Conservation (phyloP, 2,888 invertebrate species). For the Rotaria sp. region DNA sequence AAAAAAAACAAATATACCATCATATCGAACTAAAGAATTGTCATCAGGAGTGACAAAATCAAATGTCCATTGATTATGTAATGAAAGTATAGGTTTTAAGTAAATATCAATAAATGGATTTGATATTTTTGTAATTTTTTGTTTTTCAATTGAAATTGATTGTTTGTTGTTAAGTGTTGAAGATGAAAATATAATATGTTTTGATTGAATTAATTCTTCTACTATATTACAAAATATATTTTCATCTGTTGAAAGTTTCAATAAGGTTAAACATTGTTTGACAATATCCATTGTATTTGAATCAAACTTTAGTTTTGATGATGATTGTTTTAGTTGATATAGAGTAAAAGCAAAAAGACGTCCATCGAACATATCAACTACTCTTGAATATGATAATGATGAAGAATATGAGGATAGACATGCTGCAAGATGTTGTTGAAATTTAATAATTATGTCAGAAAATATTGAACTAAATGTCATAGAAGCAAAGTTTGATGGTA, state of each 20-base stretch:
- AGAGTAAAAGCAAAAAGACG: not conserved
- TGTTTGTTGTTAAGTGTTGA: not conserved
- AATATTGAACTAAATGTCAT: not conserved
- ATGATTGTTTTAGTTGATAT: not conserved
- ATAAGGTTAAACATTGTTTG: not conserved
- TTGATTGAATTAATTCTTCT: not conserved
- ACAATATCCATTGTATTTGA: not conserved
- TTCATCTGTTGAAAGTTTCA: not conserved
- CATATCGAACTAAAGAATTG: not conserved
- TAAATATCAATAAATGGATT: constrained; percentile 8
- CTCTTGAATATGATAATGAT: not conserved
- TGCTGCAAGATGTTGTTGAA: not conserved
- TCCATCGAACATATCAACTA: not conserved
- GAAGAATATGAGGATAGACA: not conserved
- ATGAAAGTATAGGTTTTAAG: not conserved
- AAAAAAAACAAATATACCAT: not conserved
- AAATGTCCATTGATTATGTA: too few relatives aligned
- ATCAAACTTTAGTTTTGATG: not conserved
- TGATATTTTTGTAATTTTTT: not conserved
- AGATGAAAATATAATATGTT: not conserved
- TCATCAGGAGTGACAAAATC: not conserved
- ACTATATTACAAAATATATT: not conserved
- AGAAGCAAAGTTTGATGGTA: not conserved
- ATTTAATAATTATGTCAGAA: not conserved
- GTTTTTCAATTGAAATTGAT: not conserved